Evolutionary conservation across 2,113 vertebrate genomes (phyloP).

Genomic region (Alligator sinensis): DNA sequence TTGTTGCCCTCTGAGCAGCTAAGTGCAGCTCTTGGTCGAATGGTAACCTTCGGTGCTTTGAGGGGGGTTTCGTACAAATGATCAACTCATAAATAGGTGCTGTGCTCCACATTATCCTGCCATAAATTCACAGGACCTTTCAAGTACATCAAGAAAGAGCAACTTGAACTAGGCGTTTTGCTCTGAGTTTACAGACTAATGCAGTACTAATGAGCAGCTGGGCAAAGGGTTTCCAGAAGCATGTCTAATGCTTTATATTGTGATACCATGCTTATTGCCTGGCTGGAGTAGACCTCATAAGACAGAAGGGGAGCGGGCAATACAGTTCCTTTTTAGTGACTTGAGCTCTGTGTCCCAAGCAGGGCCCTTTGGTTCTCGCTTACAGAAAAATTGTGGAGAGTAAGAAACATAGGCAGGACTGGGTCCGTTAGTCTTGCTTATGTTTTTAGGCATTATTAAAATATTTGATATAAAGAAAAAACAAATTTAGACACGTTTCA

Average conservation of each 20-base stretch:
- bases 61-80: constrained; percentile 83
- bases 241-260: constrained; percentile 31
- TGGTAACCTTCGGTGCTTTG: constrained; percentile 82
- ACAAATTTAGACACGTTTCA: not conserved
- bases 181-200: constrained; percentile 78
- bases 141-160: constrained; percentile 82
- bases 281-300: not conserved
- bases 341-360: not conserved
- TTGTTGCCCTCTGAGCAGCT: constrained; percentile 81
- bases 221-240: constrained; percentile 69
- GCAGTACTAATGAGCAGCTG: constrained; percentile 81
- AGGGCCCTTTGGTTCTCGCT: not conserved
- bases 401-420: not conserved
- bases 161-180: constrained; percentile 73
- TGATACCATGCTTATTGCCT: not conserved
- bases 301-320: not conserved
- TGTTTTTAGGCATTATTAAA: constrained; percentile 14
- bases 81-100: constrained; percentile 88
- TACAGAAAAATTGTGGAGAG: not conserved
- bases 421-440: constrained; percentile 8
- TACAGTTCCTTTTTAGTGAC: accelerated
- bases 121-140: constrained; percentile 85
- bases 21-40: constrained; percentile 80
- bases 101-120: constrained; percentile 83
- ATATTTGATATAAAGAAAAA: not conserved